phyloP scores from a whole-genome alignment of 1,140 invertebrate genomes.

The Drosophila truncata region DNA sequence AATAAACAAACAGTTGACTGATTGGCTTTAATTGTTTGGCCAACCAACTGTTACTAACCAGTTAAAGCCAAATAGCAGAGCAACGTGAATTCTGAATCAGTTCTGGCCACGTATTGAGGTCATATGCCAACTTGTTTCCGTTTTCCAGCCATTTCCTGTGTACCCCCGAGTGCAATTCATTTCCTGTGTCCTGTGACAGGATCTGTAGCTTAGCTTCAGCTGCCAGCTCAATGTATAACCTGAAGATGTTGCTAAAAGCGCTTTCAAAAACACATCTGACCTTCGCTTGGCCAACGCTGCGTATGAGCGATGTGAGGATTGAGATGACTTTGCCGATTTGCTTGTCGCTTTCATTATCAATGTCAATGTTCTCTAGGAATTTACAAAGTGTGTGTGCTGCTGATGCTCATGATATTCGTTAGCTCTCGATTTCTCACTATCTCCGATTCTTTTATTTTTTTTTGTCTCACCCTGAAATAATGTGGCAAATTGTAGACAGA shows the following conservation, averaged over 20 bases:
- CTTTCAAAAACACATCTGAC: slow-evolving; percentile 38
- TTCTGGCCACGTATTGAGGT: slow-evolving; percentile 7
- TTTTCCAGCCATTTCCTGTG: slow-evolving; percentile 29
- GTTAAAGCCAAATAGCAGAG: neutral
- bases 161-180: slow-evolving; percentile 25
- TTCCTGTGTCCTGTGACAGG: slow-evolving; percentile 16
- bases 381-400: neutral
- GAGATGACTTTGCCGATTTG: slow-evolving; percentile 43
- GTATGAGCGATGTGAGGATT: slow-evolving; percentile 53
- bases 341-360: slow-evolving; percentile 71
- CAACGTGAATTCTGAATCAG: neutral
- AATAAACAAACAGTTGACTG: neutral
- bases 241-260: neutral
- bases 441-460: slow-evolving; percentile 12
- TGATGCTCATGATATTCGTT: slow-evolving; percentile 11
- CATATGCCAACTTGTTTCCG: slow-evolving; percentile 19
- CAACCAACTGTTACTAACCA: neutral
- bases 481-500: slow-evolving; percentile 18
- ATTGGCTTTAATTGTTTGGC: slow-evolving; percentile 22
- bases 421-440: slow-evolving; percentile 3
- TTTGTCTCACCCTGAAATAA: slow-evolving; percentile 23
- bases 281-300: slow-evolving; percentile 50
- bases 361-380: slow-evolving; percentile 50
- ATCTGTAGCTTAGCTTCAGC: slow-evolving; percentile 13
- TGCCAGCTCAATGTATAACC: slow-evolving; percentile 18